phyloP scores from a whole-genome alignment of 2,888 invertebrate genomes.

The Thymelicus sylvestris region DNA sequence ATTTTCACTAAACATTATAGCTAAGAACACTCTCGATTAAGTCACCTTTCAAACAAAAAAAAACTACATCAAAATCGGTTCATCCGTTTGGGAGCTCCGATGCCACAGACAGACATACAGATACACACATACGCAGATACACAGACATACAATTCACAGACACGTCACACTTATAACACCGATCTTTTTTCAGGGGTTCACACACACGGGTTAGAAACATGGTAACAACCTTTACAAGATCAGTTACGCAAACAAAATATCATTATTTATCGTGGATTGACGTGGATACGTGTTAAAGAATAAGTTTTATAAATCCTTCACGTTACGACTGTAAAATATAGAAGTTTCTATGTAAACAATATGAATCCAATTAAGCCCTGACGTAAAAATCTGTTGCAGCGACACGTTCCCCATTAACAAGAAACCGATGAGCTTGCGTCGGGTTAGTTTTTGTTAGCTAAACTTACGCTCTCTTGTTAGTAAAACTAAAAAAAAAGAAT shows the following conservation, averaged over 20 bases:
- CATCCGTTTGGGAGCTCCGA: too few species aligned
- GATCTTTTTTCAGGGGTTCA: too few species aligned
- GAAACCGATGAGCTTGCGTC: background rate
- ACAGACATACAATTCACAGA: too few species aligned
- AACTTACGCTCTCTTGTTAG: too few species aligned
- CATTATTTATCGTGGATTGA: conserved; percentile 17
- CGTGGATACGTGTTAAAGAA: conserved; percentile 18
- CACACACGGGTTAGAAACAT: background rate
- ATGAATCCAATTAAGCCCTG: conserved; percentile 22
- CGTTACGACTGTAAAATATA: conserved; percentile 15
- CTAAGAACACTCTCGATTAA: too few species aligned
- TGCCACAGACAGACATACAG: too few species aligned
- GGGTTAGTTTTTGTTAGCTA: background rate
- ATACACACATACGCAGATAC: too few species aligned
- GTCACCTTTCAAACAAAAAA: too few species aligned
- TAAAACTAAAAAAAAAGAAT: too few species aligned
- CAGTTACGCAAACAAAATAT: conserved; percentile 10
- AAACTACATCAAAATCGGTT: too few species aligned
- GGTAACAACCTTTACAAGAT: background rate
- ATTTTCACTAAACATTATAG: too few species aligned
- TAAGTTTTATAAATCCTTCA: conserved; percentile 17
- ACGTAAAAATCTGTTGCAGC: conserved; percentile 13
- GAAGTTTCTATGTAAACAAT: conserved; percentile 19
- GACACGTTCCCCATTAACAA: conserved; percentile 10
- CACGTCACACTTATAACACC: too few species aligned